Base-by-base conservation (phyloP, 30 jellyfish, hydroid and myxozoan genomes). In the Aurelia aurita region DNA sequence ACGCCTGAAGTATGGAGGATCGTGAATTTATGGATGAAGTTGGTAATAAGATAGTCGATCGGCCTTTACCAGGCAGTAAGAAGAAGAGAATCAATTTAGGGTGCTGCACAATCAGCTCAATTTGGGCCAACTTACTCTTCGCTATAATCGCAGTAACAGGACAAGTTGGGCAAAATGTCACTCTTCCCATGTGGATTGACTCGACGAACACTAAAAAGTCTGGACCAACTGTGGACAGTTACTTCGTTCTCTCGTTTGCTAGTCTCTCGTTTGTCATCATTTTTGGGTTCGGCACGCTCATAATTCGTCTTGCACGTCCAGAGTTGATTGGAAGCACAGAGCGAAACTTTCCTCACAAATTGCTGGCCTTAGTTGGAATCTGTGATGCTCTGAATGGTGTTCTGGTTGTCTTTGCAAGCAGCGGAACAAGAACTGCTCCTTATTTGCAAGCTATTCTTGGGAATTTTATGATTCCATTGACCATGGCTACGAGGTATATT, bases 371-470 rank as follows among this genome's bases (percentile, higher is more conserved):
- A 1, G 91, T 80, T 0, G 79, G 82, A 19, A n/a, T 80, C 21
- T 80, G 91, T 61, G 80, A 80, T 31, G 79, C 80, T 5, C 58
- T 68, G 20, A 80, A 80, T 39, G 79, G 82, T 3, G 27, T 80
- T 31, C 47, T 80, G 69, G 80, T 69, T 8, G 91, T 69, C 32
- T 80, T 80, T 44, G 80, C 91, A 13, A 80, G 91, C 76, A 80
- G 91, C 66, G 91, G 91, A 49, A 80, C n/a, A 27, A 80, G 91
- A 28, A 80, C 91, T 26, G 91, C 91, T 22, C 91, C 91, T 16
- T 80, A 80, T 34, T 79, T 80, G 29, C 91, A 80, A 66, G 80
- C 91, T 7, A 54, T 80, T 14, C 57, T 80, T 60, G 70, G 70
- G 58, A 80, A 80, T 68, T 80, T 69, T 27, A 44, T 60, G 53